phyloP scores from a whole-genome alignment of 2,888 invertebrate genomes.

The Folsomia manolachei region DNA sequence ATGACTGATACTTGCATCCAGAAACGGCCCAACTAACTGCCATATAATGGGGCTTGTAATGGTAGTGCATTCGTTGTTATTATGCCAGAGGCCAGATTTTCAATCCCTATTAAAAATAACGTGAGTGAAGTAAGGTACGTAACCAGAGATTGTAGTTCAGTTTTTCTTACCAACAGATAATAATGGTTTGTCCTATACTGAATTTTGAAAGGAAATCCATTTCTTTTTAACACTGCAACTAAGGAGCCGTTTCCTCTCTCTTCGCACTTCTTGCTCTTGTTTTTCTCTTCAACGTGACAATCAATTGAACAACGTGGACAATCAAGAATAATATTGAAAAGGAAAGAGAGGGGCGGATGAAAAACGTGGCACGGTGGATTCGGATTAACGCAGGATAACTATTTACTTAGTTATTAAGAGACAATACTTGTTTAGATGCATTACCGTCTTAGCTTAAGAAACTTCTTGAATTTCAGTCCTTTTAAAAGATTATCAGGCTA shows the following conservation, averaged over 20 bases:
- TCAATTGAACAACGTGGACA: background rate
- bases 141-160: background rate
- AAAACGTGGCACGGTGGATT: too few species aligned
- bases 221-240: background rate
- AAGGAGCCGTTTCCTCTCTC: background rate
- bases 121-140: conserved; percentile 4
- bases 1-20: background rate
- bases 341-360: background rate
- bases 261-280: background rate
- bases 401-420: conserved; percentile 6
- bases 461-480: background rate
- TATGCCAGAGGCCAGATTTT: background rate
- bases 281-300: background rate
- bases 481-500: background rate
- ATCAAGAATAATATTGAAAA: background rate
- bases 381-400: too few species aligned
- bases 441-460: background rate
- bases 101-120: background rate
- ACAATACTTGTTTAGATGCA: conserved; percentile 4
- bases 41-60: background rate
- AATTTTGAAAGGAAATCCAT: conserved; percentile 1
- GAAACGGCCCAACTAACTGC: background rate
- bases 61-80: background rate
- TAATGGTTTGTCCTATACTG: background rate
- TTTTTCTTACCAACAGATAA: too few species aligned